A percentile compares a stretch with the other conserved stretches of the same genome.
Evolutionary conservation across 2,797 vertebrate species (phyloP).

Genomic region (Streptopelia turtur): DNA sequence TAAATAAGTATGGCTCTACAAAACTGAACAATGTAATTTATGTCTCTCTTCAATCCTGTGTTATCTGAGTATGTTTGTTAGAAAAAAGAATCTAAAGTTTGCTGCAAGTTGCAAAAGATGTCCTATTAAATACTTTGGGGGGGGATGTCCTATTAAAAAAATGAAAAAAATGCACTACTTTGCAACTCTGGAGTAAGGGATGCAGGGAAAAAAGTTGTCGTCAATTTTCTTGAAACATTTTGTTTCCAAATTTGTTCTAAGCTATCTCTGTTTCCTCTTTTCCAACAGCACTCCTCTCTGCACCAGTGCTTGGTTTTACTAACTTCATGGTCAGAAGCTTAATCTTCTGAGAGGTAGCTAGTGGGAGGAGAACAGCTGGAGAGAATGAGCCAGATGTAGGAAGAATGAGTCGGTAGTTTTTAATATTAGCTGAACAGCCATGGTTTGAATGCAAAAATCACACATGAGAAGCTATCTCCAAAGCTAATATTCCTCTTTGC

Average conservation of each 20-base stretch:
- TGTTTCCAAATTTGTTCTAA: background rate
- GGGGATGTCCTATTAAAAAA: background rate
- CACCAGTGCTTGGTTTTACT: background rate
- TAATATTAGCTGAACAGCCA: background rate
- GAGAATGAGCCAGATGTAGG: background rate
- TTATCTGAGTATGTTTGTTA: background rate
- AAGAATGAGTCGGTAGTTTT: background rate
- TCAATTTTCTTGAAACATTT: background rate
- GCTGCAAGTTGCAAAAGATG: background rate
- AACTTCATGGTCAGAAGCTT: background rate
- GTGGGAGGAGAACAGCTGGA: background rate
- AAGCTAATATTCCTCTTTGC: background rate
- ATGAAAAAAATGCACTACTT: background rate
- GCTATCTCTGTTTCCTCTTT: background rate
- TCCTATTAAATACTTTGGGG: background rate
- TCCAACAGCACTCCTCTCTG: background rate
- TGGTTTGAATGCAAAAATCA: background rate
- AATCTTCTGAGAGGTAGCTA: background rate
- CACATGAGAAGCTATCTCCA: background rate
- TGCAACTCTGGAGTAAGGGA: background rate
- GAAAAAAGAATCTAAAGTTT: background rate
- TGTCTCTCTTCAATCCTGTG: background rate
- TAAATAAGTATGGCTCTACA: background rate
- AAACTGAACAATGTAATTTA: background rate
- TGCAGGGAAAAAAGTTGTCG: background rate